phyloP scores from a whole-genome alignment of 2,888 invertebrate species.

The Atethmia centrago region DNA sequence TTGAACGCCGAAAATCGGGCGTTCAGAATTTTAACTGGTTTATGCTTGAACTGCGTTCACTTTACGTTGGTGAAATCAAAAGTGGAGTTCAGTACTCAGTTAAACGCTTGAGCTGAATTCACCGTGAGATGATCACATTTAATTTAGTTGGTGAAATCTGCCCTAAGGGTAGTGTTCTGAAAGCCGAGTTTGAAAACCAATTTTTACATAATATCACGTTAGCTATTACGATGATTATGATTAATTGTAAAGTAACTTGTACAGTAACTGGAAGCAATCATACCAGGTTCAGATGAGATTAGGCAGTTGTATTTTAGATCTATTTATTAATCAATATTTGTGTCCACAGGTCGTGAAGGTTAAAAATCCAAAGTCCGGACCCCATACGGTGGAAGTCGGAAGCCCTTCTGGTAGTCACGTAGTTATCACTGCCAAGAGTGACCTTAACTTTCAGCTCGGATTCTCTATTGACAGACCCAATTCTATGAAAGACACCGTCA shows the following conservation, averaged over 20 bases:
- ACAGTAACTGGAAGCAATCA: background rate
- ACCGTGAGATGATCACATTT: too few relatives aligned
- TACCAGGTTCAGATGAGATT: background rate
- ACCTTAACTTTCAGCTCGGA: constrained; percentile 74
- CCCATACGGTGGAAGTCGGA: constrained; percentile 68
- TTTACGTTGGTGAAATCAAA: too few relatives aligned
- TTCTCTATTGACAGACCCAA: constrained; percentile 72
- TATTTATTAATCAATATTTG: constrained; percentile 15
- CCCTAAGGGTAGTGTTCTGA: background rate
- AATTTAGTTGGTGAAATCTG: too few relatives aligned
- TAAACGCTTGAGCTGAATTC: too few relatives aligned
- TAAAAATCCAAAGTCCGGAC: constrained; percentile 64
- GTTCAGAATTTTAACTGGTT: too few relatives aligned
- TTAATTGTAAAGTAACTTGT: background rate
- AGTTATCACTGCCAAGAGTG: constrained; percentile 70
- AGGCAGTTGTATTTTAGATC: background rate
- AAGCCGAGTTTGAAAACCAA: background rate
- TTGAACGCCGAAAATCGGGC: too few relatives aligned
- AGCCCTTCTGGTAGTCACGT: constrained; percentile 62
- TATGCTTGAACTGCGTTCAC: too few relatives aligned
- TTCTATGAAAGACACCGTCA: constrained; percentile 70
- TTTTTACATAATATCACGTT: background rate
- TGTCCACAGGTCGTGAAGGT: constrained; percentile 69
- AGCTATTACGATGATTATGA: background rate
- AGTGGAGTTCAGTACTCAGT: too few relatives aligned